Percentiles rank a stretch among this genome's conserved stretches.
These are phyloP conservation scores for Sialis fuliginosa DNA, from an alignment of 2,888 invertebrate species.

Conservation along the genomic window DNA sequence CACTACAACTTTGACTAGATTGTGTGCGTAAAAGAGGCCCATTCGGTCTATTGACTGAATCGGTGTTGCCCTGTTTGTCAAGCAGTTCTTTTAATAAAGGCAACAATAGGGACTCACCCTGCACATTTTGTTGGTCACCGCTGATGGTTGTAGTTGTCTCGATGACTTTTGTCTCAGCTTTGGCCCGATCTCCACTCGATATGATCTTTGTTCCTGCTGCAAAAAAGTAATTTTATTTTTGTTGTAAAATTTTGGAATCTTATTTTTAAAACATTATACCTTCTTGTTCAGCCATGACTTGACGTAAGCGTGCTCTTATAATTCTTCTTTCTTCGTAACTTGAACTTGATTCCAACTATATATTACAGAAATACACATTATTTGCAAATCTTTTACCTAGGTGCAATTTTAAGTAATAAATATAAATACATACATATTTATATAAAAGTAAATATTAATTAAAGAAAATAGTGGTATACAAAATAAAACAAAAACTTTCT, in stretches of 20 bases:
- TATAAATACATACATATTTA: conserved; percentile 2
- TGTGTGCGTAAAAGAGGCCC: conserved; percentile 13
- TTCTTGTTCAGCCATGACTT: conserved; percentile 75
- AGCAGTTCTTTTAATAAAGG: conserved; percentile 49
- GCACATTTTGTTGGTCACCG: conserved; percentile 18
- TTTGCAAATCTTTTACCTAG: conserved; percentile 1
- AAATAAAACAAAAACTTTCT: neutral
- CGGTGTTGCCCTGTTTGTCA: conserved; percentile 18
- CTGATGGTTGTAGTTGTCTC: neutral
- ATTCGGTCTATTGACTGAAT: conserved; percentile 8
- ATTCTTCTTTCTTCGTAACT: conserved; percentile 77
- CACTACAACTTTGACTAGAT: conserved; percentile 8
- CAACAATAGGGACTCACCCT: conserved; percentile 62
- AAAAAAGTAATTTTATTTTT: conserved; percentile 7
- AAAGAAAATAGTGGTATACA: neutral
- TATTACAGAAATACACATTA: conserved; percentile 12
- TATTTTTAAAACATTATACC: conserved; percentile 30
- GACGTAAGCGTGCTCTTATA: conserved; percentile 61
- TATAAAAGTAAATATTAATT: neutral
- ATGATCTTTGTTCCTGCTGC: conserved; percentile 32
- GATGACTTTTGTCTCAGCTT: conserved; percentile 7
- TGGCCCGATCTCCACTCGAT: conserved; percentile 26
- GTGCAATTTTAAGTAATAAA: conserved; percentile 1
- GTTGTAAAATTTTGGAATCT: neutral
- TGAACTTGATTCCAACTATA: conserved; percentile 65